Conservation (phyloP, 2,113 vertebrate genomes). For the Tyto alba region DNA sequence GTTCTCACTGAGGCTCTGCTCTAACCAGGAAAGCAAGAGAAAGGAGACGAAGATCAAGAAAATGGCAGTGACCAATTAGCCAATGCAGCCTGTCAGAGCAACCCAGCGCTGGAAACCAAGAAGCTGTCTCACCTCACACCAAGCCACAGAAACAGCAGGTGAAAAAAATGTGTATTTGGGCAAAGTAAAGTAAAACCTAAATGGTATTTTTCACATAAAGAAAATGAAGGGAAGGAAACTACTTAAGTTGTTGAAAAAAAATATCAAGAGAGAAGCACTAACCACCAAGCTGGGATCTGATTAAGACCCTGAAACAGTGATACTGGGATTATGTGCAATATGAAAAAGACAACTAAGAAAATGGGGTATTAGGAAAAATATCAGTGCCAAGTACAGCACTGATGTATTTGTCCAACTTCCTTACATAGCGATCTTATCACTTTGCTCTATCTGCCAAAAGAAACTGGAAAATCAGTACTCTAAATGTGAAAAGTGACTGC, state of each 20-base stretch:
- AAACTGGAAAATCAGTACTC: neutral
- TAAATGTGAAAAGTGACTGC: neutral
- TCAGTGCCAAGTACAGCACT: neutral
- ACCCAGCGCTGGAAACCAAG: neutral
- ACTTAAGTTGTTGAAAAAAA: neutral
- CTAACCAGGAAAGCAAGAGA: neutral
- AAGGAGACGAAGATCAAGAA: neutral
- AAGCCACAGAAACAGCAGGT: neutral
- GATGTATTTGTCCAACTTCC: neutral
- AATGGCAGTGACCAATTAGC: slow-evolving; percentile 1
- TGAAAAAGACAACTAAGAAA: neutral
- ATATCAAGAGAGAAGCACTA: neutral
- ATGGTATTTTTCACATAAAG: neutral
- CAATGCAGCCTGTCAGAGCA: neutral
- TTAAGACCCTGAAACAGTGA: neutral
- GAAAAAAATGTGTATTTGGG: neutral
- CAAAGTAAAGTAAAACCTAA: neutral
- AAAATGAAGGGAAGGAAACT: neutral
- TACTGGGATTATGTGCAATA: neutral
- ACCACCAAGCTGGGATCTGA: neutral
- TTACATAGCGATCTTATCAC: neutral
- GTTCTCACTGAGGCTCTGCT: neutral
- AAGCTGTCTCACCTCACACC: neutral
- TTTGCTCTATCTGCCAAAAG: neutral
- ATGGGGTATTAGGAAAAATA: neutral